phyloP scores from a whole-genome alignment of 2,888 invertebrate genomes.

The Epinotia demarniana region DNA sequence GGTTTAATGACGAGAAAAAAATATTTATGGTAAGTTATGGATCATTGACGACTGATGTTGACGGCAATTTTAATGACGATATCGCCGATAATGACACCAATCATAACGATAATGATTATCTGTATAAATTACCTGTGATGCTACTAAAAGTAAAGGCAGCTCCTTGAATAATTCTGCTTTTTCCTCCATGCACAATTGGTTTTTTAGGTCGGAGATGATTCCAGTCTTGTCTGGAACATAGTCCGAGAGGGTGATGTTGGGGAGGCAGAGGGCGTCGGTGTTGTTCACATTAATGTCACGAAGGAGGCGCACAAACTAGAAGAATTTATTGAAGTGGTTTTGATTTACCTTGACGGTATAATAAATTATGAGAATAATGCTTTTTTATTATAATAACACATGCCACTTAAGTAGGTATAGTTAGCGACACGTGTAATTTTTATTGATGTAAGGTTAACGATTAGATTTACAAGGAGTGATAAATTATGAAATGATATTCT shows the following conservation, averaged over 20 bases:
- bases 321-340: neutral
- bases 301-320: slow-evolving; percentile 73
- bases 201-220: slow-evolving; percentile 59
- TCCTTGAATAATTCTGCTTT: slow-evolving; percentile 60
- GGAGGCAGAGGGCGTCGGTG: slow-evolving; percentile 65
- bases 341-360: neutral
- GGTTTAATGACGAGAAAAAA: neutral
- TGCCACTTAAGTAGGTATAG: too few relatives aligned
- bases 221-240: slow-evolving; percentile 73
- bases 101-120: neutral
- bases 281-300: slow-evolving; percentile 71
- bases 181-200: slow-evolving; percentile 61
- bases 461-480: neutral
- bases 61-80: neutral
- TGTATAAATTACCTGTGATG: slow-evolving; percentile 67
- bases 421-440: neutral
- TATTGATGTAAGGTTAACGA: neutral
- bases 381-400: neutral
- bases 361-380: neutral
- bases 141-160: slow-evolving; percentile 68
- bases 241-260: slow-evolving; percentile 66
- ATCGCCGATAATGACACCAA: neutral
- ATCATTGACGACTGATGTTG: neutral
- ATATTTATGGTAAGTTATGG: neutral
- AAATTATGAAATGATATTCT: neutral